These are phyloP conservation scores for Ericerus pela DNA, from an alignment of 1,140 invertebrate genomes.

Conservation along the genomic window DNA sequence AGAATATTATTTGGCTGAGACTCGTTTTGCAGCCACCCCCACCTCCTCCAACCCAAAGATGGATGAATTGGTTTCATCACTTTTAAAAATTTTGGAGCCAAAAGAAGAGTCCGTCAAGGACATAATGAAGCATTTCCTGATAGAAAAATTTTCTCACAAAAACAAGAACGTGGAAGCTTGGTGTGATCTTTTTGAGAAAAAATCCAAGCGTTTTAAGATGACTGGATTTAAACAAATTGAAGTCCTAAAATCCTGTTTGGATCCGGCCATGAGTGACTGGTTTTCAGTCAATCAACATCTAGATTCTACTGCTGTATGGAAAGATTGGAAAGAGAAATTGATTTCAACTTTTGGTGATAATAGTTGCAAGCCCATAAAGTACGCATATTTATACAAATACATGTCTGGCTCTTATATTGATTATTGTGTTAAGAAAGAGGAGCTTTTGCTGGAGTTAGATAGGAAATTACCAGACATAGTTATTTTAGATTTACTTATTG, in stretches of 20 bases:
- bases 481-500: too few species aligned
- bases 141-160: slow-evolving; percentile 24
- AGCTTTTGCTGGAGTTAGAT: too few species aligned
- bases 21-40: not conserved
- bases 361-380: slow-evolving; percentile 26
- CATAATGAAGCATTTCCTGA: slow-evolving; percentile 17
- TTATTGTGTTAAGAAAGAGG: too few species aligned
- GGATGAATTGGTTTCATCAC: slow-evolving; percentile 15
- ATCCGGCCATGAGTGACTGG: slow-evolving; percentile 26
- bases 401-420: slow-evolving; percentile 22
- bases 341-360: slow-evolving; percentile 27
- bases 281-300: slow-evolving; percentile 27
- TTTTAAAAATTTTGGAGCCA: slow-evolving; percentile 13
- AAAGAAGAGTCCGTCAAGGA: slow-evolving; percentile 12
- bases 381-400: slow-evolving; percentile 27
- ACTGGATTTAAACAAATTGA: slow-evolving; percentile 14
- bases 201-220: slow-evolving; percentile 25
- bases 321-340: slow-evolving; percentile 26
- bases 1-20: slow-evolving; percentile 18
- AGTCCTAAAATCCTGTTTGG: slow-evolving; percentile 21
- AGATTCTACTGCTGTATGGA: slow-evolving; percentile 25
- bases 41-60: not conserved
- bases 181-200: slow-evolving; percentile 23
- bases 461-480: too few species aligned
- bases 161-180: slow-evolving; percentile 24